Conservation (phyloP, 2,797 vertebrate species). For the Myripristis jacobus region DNA sequence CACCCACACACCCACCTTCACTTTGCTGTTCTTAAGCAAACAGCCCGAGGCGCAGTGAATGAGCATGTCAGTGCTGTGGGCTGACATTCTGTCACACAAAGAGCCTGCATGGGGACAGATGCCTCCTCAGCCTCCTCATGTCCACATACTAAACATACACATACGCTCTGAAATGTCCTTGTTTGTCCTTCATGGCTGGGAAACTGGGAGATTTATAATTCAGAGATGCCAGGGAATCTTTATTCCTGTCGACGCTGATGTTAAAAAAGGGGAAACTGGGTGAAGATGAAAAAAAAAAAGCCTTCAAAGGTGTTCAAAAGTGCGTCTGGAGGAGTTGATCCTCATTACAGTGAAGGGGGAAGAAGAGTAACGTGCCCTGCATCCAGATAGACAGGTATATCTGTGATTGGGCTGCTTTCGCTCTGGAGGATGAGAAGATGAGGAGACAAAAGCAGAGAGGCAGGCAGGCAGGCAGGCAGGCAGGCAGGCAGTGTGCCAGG, state of each 20-base stretch:
- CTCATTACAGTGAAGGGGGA: slow-evolving; percentile 54
- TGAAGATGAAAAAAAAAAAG: slow-evolving; percentile 24
- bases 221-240: neutral
- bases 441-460: slow-evolving; percentile 26
- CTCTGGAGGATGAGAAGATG: slow-evolving; percentile 57
- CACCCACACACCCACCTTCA: slow-evolving; percentile 73
- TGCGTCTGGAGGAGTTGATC: slow-evolving; percentile 45
- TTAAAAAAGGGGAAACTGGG: slow-evolving; percentile 44
- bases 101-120: slow-evolving; percentile 52
- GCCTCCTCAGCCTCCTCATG: slow-evolving; percentile 54
- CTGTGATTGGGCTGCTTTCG: slow-evolving; percentile 54
- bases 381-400: slow-evolving; percentile 51
- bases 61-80: slow-evolving; percentile 69
- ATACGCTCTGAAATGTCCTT: slow-evolving; percentile 18
- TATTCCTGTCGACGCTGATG: slow-evolving; percentile 3
- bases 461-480: slow-evolving; percentile 41
- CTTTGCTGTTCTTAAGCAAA: slow-evolving; percentile 74
- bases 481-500: slow-evolving; percentile 62
- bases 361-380: slow-evolving; percentile 35
- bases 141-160: slow-evolving; percentile 46
- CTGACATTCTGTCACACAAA: slow-evolving; percentile 73
- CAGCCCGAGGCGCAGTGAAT: slow-evolving; percentile 69
- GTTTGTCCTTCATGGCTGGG: slow-evolving; percentile 22
- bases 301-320: slow-evolving; percentile 52
- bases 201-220: slow-evolving; percentile 14